Evolutionary conservation across 2,797 vertebrate species (phyloP).

Genomic region (Gallinago solitaria): DNA sequence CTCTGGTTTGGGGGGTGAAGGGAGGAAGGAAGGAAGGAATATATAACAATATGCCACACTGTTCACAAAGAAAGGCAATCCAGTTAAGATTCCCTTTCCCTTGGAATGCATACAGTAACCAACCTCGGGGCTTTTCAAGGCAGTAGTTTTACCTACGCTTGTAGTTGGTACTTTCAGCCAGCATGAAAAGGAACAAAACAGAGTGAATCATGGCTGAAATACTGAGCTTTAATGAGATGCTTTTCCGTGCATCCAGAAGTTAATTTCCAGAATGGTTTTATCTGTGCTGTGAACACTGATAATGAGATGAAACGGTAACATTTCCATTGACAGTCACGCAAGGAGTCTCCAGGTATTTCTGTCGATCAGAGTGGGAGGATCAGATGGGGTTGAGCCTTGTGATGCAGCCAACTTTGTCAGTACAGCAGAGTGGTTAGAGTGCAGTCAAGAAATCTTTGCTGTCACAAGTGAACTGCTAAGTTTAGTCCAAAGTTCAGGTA

Average conservation of each 20-base stretch:
- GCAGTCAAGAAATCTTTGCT: not conserved
- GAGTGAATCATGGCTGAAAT: conserved; percentile 24
- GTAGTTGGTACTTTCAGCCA: not conserved
- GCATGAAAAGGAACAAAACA: not conserved
- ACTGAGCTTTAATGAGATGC: conserved; percentile 34
- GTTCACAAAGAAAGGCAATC: not conserved
- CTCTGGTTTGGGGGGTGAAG: conserved; percentile 13
- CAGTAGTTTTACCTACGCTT: not conserved
- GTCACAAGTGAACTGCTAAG: not conserved
- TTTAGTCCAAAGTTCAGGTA: not conserved
- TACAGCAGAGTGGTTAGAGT: not conserved
- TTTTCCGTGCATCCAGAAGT: not conserved
- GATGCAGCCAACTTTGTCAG: not conserved
- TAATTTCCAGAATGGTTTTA: conserved; percentile 48
- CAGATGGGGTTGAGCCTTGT: not conserved
- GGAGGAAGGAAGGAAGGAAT: conserved; percentile 13
- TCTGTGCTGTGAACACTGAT: conserved; percentile 10
- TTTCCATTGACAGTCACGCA: not conserved
- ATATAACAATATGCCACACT: not conserved
- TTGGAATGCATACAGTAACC: not conserved
- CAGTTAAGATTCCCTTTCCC: not conserved
- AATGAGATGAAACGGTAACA: conserved; percentile 37
- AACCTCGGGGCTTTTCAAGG: conserved; percentile 11
- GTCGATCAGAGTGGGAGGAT: conserved; percentile 49
- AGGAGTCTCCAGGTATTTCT: conserved; percentile 60